Base-by-base conservation (phyloP, 2,888 invertebrate genomes). In the Volucella zonaria region DNA sequence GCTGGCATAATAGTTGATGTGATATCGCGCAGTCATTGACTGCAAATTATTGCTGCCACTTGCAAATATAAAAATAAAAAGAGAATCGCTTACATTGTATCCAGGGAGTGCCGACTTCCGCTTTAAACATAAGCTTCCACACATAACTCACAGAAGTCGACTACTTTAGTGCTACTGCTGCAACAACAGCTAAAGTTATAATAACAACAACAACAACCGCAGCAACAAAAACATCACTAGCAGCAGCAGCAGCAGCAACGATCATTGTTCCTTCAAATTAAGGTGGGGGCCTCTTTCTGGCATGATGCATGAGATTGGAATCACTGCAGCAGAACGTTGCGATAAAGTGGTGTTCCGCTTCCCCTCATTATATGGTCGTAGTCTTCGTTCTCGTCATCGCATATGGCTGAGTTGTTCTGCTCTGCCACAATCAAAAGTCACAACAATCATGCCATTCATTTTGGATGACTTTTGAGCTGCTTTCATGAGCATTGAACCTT, bases 321-420 rank as follows among this genome's bases (percentile, higher is more conserved):
- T 85, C 85, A 85, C 76, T 85, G 85, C 85, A 85, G 81, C 85
- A 85, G 85, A 85, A 85, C 85, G 85, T 85, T 85, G 85, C 85
- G 80, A 85, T 85, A 85, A 85, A 85, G 85, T 80, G 80, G 76
- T 49, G 67, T 51, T 71, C 61, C 74, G 58, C 80, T 76, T 80
- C 18, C 56, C 76, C 66, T 67, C 59, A 23, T 43, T 52, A 15
- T 23, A 3, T 9, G 6, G 31, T 31, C 31, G 2, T 31, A 31
- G 6, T 31, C 31, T 6, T 42, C 49, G 23, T 15, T 23, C n/a
- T 59, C 66, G 23, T 62, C 52, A 51, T 58, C 56, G 23, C 31
- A 31, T 23, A 31, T 31, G 38, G 23, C 18, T 42, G 40, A 68
- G 47, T 40, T 54, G 23, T 38, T 8, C 15, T 31, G 43, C 45